phyloP scores from a whole-genome alignment of 2,113 vertebrate genomes.

The Labeo catla region DNA sequence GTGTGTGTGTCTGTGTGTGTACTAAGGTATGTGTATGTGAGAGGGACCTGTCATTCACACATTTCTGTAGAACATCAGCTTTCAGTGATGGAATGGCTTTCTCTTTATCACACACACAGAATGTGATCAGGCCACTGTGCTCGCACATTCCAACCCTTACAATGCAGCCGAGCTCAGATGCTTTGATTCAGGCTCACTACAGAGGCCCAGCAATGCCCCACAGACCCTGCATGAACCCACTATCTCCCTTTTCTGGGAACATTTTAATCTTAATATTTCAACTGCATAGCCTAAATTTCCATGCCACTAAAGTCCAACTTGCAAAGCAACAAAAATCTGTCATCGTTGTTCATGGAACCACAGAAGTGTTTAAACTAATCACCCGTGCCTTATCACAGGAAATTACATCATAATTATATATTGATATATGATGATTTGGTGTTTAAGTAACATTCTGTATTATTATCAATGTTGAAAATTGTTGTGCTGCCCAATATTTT shows the following conservation, averaged over 20 bases:
- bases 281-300: neutral
- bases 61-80: conserved; percentile 31
- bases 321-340: neutral
- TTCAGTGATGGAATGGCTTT: conserved; percentile 16
- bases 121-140: neutral
- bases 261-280: neutral
- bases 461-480: neutral
- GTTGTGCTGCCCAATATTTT: too few relatives aligned
- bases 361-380: neutral
- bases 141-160: conserved; percentile 19
- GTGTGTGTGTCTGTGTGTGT: neutral
- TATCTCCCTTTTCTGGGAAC: neutral
- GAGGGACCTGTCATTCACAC: conserved; percentile 12
- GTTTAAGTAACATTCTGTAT: neutral
- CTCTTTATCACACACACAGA: neutral
- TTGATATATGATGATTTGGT: too few relatives aligned
- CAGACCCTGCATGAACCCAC: neutral
- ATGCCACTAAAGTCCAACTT: neutral
- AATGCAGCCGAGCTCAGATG: neutral
- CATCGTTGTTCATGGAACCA: neutral
- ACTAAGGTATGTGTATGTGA: conserved; percentile 20
- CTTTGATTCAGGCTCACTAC: conserved; percentile 12
- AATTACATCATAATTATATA: neutral
- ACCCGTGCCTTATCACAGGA: neutral
- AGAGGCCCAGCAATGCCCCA: conserved; percentile 17